Evolutionary conservation across 1,140 invertebrate species (phyloP).

Genomic region (Drosophila suzukii): DNA sequence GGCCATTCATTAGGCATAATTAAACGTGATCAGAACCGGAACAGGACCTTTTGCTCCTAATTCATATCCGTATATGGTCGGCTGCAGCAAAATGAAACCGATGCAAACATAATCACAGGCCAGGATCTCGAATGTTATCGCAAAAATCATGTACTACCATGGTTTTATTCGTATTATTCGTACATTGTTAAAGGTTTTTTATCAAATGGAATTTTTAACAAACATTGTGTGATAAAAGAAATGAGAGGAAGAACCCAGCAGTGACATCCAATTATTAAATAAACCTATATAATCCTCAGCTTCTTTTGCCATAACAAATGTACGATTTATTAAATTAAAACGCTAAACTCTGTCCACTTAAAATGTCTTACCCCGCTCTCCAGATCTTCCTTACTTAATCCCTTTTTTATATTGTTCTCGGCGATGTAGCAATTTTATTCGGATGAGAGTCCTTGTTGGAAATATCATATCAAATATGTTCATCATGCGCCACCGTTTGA

Average conservation of each 20-base stretch:
- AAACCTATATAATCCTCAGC: too few species aligned
- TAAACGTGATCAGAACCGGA: constrained; percentile 70
- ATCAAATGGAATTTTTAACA: too few species aligned
- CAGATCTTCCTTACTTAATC: background rate
- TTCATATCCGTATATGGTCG: background rate
- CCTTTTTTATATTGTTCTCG: background rate
- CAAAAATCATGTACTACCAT: too few species aligned
- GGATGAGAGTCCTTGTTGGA: constrained; percentile 6
- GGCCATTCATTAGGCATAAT: constrained; percentile 79
- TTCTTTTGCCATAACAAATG: too few species aligned
- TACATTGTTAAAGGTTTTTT: too few species aligned
- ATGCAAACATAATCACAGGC: background rate
- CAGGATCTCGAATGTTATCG: background rate
- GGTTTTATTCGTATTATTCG: too few species aligned
- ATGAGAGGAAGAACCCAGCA: too few species aligned
- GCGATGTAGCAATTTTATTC: background rate
- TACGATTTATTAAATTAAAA: too few species aligned
- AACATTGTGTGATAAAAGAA: too few species aligned
- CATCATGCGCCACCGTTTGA: constrained; percentile 52
- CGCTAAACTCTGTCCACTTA: background rate
- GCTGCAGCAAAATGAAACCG: background rate
- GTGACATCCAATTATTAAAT: too few species aligned
- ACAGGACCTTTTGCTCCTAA: constrained; percentile 1
- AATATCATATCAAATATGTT: constrained; percentile 57
- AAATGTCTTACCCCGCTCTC: background rate